A percentile compares a stretch with the other conserved stretches of the same genome.
These are phyloP conservation scores for Xestia rhomboidea DNA, from an alignment of 2,888 invertebrate genomes.

Conservation along the genomic window DNA sequence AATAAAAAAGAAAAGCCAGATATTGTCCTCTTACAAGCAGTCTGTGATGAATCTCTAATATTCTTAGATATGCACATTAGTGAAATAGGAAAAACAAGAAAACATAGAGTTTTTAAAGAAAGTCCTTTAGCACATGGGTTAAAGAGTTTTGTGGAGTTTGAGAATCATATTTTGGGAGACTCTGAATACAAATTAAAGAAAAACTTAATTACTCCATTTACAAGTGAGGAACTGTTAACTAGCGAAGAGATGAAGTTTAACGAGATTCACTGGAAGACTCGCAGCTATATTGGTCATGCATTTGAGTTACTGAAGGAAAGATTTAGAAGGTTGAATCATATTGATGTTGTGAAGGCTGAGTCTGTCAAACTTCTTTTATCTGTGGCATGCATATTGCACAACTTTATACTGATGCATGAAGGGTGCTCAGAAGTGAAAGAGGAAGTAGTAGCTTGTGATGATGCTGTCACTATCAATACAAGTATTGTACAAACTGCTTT, in stretches of 20 bases:
- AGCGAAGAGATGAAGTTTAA: slow-evolving; percentile 88
- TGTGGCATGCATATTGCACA: slow-evolving; percentile 86
- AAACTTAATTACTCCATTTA: slow-evolving; percentile 85
- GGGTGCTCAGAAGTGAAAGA: slow-evolving; percentile 82
- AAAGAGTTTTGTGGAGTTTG: slow-evolving; percentile 83
- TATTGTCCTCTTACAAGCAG: slow-evolving; percentile 84
- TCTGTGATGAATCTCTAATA: slow-evolving; percentile 85
- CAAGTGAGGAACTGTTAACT: slow-evolving; percentile 83
- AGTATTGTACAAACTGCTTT: slow-evolving; percentile 81
- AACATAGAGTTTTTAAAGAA: slow-evolving; percentile 82
- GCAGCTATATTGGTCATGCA: slow-evolving; percentile 82
- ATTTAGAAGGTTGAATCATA: slow-evolving; percentile 83
- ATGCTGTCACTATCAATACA: slow-evolving; percentile 82
- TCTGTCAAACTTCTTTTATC: slow-evolving; percentile 78
- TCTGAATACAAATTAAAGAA: slow-evolving; percentile 83
- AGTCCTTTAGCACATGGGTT: slow-evolving; percentile 80
- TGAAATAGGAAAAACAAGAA: slow-evolving; percentile 79
- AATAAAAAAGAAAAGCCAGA: slow-evolving; percentile 77
- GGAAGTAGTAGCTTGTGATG: slow-evolving; percentile 81
- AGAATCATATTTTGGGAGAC: slow-evolving; percentile 86
- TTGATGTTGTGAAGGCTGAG: slow-evolving; percentile 80
- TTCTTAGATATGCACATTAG: slow-evolving; percentile 85
- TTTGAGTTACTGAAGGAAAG: slow-evolving; percentile 84
- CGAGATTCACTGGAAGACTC: slow-evolving; percentile 84
- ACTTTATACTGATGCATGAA: slow-evolving; percentile 85